phyloP scores from a whole-genome alignment of 2,888 invertebrate genomes.

The Caenorhabditis becei region DNA sequence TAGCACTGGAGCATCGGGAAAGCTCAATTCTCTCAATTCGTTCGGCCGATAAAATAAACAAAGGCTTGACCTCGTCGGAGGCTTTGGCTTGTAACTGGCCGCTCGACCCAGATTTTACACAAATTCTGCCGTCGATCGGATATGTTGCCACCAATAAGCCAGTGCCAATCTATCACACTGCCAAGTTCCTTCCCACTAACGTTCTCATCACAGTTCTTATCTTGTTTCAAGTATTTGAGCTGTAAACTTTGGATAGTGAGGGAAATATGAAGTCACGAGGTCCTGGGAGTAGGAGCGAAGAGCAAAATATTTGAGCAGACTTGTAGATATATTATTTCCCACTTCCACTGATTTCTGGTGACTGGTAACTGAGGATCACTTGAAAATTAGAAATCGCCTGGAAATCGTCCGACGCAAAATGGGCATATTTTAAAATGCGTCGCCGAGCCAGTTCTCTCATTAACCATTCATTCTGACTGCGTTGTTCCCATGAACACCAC shows the following conservation, averaged over 20 bases:
- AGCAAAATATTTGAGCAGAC: conserved; percentile 47
- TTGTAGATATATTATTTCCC: conserved; percentile 45
- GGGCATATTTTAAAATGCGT: neutral
- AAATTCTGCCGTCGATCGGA: conserved; percentile 32
- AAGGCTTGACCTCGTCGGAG: conserved; percentile 44
- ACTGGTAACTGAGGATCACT: conserved; percentile 6
- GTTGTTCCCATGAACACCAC: conserved; percentile 9
- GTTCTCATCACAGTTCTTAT: neutral
- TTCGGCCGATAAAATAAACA: conserved; percentile 51
- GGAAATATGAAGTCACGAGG: conserved; percentile 23
- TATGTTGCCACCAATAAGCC: conserved; percentile 27
- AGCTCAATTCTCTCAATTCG: conserved; percentile 9
- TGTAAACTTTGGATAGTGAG: conserved; percentile 20
- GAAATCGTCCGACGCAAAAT: neutral
- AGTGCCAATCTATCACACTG: neutral
- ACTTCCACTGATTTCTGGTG: conserved; percentile 32
- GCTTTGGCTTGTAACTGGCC: conserved; percentile 36
- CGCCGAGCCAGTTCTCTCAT: neutral
- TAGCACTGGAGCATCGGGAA: conserved; percentile 23
- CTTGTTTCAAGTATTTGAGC: neutral
- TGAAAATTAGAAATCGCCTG: neutral
- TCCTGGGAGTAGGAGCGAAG: conserved; percentile 27
- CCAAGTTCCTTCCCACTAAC: neutral
- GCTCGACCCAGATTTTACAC: conserved; percentile 48
- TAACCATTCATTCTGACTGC: conserved; percentile 5